A percentile compares a stretch with the other conserved stretches of the same genome.
Conservation (phyloP, 2,888 invertebrate species). For the Eretmocerus hayati region DNA sequence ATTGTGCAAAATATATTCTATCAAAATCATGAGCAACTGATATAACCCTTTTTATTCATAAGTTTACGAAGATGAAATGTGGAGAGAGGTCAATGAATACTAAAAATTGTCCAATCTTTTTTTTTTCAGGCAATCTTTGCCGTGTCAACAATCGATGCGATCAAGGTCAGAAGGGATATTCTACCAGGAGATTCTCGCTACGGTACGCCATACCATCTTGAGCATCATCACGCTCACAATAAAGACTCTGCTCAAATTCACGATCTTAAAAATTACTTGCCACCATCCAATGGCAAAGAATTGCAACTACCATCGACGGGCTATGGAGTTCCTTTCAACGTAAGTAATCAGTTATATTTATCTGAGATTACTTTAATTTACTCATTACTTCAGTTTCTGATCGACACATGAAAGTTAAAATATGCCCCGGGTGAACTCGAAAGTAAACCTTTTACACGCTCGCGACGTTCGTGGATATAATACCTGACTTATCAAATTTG, state of each 20-base stretch:
- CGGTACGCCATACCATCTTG: slow-evolving; percentile 39
- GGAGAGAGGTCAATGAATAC: no score
- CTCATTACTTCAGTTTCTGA: background rate
- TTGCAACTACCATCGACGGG: slow-evolving; percentile 15
- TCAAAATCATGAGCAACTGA: no score
- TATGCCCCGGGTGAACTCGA: no score
- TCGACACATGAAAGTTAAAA: no score
- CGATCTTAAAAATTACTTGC: slow-evolving; percentile 11
- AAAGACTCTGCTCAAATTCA: background rate
- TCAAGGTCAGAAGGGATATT: slow-evolving; percentile 27
- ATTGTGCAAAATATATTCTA: no score
- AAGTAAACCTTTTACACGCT: no score
- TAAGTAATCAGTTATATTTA: background rate
- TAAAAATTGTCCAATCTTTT: slow-evolving; percentile 1
- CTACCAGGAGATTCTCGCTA: slow-evolving; percentile 41
- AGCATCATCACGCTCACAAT: slow-evolving; percentile 31
- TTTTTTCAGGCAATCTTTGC: slow-evolving; percentile 34
- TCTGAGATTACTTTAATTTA: background rate
- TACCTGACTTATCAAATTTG: no score
- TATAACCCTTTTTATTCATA: no score
- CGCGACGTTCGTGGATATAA: no score
- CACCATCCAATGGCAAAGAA: slow-evolving; percentile 6
- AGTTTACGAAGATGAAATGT: no score
- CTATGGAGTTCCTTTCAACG: slow-evolving; percentile 18
- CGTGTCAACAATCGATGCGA: slow-evolving; percentile 31